Evolutionary conservation across 1,140 invertebrate species (phyloP).

Genomic region (Tetramorium alpestre): DNA sequence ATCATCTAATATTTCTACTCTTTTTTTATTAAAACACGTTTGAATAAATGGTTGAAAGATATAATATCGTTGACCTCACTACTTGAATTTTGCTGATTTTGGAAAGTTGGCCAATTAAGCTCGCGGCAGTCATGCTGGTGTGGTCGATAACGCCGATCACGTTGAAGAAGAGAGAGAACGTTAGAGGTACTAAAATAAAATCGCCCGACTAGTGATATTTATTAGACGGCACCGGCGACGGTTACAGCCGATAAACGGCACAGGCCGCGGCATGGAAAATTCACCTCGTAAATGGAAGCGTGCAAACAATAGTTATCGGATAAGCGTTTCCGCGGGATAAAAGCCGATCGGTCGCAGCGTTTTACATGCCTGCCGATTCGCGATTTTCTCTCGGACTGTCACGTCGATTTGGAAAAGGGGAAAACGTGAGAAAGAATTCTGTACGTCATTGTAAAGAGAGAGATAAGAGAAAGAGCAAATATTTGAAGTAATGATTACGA

Average conservation of each 20-base stretch:
- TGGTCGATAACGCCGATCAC: constrained; percentile 28
- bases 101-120: constrained; percentile 18
- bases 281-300: constrained; percentile 41
- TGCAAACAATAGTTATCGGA: constrained; percentile 47
- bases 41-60: neutral
- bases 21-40: neutral
- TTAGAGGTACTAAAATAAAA: constrained; percentile 43
- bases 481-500: neutral
- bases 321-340: constrained; percentile 28
- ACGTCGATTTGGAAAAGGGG: neutral
- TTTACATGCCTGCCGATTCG: neutral
- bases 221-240: constrained; percentile 30
- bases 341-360: constrained; percentile 22
- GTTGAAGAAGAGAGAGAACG: constrained; percentile 8
- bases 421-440: neutral
- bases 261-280: constrained; percentile 36
- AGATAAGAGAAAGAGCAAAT: neutral
- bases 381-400: neutral
- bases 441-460: neutral
- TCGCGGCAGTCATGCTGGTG: neutral
- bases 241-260: constrained; percentile 25
- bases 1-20: too few relatives aligned
- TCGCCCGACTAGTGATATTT: constrained; percentile 43
- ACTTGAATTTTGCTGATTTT: constrained; percentile 18
- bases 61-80: neutral